phyloP scores from a whole-genome alignment of 1,140 invertebrate genomes.

The Augochlora pura region DNA sequence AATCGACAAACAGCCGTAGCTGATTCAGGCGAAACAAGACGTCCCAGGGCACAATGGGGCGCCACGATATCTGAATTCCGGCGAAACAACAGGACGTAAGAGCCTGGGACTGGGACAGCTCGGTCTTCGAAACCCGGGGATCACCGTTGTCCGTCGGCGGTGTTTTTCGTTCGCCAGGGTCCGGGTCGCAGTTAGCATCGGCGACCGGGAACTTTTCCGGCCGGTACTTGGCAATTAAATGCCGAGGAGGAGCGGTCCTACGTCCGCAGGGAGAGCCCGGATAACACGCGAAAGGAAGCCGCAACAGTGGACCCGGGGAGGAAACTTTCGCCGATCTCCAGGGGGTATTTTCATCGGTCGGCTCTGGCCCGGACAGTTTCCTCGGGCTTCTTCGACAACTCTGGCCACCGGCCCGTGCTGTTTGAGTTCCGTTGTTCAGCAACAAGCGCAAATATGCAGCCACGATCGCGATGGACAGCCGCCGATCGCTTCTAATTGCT shows the following conservation, averaged over 20 bases:
- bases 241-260: constrained; percentile 4
- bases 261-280: neutral
- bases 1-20: no score
- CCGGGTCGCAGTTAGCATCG: constrained; percentile 10
- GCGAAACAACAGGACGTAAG: neutral
- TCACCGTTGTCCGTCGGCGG: neutral
- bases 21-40: no score
- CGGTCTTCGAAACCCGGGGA: neutral
- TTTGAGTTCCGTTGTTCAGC: constrained; percentile 23
- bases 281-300: constrained; percentile 35
- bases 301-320: constrained; percentile 23
- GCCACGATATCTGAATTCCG: neutral
- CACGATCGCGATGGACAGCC: neutral
- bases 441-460: neutral
- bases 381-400: constrained; percentile 22
- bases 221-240: constrained; percentile 34
- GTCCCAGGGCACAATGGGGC: neutral
- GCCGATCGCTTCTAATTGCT: no score
- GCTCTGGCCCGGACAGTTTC: constrained; percentile 2
- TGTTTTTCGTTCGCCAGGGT: constrained; percentile 4
- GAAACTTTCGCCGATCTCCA: constrained; percentile 30
- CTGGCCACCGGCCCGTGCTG: neutral
- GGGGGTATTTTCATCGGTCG: constrained; percentile 12
- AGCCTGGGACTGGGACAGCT: no score
- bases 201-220: constrained; percentile 13